Base-by-base conservation (phyloP, 2,113 vertebrate genomes). In the Calonectris borealis region DNA sequence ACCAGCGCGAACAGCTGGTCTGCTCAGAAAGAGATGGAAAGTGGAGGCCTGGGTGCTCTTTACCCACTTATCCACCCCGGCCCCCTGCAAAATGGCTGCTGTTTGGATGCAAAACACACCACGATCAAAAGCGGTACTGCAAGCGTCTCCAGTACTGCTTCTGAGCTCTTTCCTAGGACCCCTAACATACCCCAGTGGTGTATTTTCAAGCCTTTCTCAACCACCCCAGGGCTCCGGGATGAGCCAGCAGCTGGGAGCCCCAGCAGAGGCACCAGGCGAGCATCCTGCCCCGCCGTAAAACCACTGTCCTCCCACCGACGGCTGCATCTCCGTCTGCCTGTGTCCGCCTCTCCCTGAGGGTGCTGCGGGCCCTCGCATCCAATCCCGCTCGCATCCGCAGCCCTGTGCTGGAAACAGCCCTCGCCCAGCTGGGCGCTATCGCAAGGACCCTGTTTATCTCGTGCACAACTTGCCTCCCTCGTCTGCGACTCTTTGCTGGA, bases 51-150 rank as follows among this genome's bases (percentile, higher is more conserved):
- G 31, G 17, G 34, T 57, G 54, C 40, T 88, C 38, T 46, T 76
- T 42, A 32, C 20, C 31, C 38, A 12, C 52, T 64, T 14, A 46
- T 6, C 6, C 1, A 7, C 14, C 24, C 6, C 3, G 2, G 2
- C 12, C 42, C 49, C 31, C 36, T 55, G 29, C n/a, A 49, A 21
- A 86, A 11, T 21, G 42, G 64, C 58, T 12, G 40, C 77, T 34
- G 22, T 49, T 58, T 10, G 36, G 55, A 38, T 49, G 36, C 32
- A 32, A 31, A 75, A 32, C 22, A 40, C 64, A 46, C 22, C 8
- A 12, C 0, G 0, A 36, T 3, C 62, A 24, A 20, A 72, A 87
- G 24, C 0, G 0, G 6, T 13, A 25, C 46, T 14, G 55, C 40
- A 26, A 44, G 31, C 72, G 16, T 7, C 54, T 10, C 65, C 68